These are phyloP conservation scores for Elgonia sp. DNA, from an alignment of 2,888 invertebrate species.

Conservation along the genomic window DNA sequence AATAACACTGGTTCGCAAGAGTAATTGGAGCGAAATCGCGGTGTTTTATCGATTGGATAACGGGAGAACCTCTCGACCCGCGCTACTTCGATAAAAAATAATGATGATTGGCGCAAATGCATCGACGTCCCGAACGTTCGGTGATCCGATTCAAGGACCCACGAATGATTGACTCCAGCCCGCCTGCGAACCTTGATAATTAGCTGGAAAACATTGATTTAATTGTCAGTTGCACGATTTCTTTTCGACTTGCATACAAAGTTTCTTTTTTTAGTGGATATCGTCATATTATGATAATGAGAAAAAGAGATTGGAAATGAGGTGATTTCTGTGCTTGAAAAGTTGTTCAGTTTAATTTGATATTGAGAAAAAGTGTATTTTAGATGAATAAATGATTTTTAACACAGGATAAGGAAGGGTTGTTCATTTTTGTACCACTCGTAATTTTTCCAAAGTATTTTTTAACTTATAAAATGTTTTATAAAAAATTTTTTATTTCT, in stretches of 20 bases:
- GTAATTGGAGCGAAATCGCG: conserved; percentile 51
- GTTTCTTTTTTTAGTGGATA: neutral
- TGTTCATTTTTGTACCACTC: too few species aligned
- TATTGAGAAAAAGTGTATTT: too few species aligned
- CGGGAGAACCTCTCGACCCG: conserved; percentile 54
- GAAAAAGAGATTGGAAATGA: neutral
- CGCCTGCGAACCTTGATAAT: conserved; percentile 28
- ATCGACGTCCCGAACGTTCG: conserved; percentile 16
- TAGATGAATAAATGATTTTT: too few species aligned
- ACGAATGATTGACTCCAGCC: conserved; percentile 15
- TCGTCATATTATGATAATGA: neutral
- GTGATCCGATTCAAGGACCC: conserved; percentile 45
- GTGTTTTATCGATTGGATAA: conserved; percentile 46
- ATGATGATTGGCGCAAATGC: conserved; percentile 19
- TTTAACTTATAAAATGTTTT: too few species aligned
- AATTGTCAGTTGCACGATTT: neutral
- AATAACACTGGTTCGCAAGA: conserved; percentile 40
- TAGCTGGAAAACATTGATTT: conserved; percentile 51
- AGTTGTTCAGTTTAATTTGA: too few species aligned
- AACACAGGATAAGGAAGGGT: too few species aligned
- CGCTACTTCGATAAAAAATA: conserved; percentile 47
- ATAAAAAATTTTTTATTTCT: too few species aligned
- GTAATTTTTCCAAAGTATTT: too few species aligned
- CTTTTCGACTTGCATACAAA: neutral
- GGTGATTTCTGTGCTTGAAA: too few species aligned